Evolutionary conservation across 2,888 invertebrate species (phyloP).

Genomic region (Lasioglossum malachurum): DNA sequence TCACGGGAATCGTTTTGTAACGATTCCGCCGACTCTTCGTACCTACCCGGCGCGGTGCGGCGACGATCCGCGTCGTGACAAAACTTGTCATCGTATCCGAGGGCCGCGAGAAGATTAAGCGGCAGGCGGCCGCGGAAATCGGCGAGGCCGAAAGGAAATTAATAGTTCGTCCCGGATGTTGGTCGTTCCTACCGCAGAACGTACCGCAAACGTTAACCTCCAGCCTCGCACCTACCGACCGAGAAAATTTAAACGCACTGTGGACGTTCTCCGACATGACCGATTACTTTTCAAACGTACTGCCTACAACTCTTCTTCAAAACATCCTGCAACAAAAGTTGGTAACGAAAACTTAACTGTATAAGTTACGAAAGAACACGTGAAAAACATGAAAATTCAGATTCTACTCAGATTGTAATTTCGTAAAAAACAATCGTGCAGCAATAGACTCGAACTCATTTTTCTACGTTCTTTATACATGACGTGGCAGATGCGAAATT

Average conservation of each 20-base stretch:
- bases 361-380: too few species aligned
- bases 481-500: too few species aligned
- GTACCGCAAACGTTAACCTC: slow-evolving; percentile 76
- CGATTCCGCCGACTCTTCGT: background rate
- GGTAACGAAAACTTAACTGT: too few species aligned
- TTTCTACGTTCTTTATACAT: too few species aligned
- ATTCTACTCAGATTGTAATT: too few species aligned
- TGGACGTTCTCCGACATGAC: background rate
- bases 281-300: slow-evolving; percentile 8
- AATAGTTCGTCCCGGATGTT: slow-evolving; percentile 78
- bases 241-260: slow-evolving; percentile 44
- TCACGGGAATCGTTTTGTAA: slow-evolving; percentile 6
- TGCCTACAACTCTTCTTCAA: background rate
- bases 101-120: slow-evolving; percentile 67
- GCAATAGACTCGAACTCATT: too few species aligned
- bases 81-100: slow-evolving; percentile 53
- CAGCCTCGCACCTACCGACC: slow-evolving; percentile 33
- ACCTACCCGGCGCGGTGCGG: too few species aligned
- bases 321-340: background rate
- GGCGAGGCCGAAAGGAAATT: slow-evolving; percentile 77
- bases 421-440: too few species aligned
- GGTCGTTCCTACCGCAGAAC: slow-evolving; percentile 73
- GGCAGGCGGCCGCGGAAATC: slow-evolving; percentile 71
- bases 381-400: too few species aligned
- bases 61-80: slow-evolving; percentile 22